Percentiles rank a stretch among this genome's conserved stretches.
phyloP scores from a whole-genome alignment of 2,888 invertebrate species.

The Chloroclystis v-ata region DNA sequence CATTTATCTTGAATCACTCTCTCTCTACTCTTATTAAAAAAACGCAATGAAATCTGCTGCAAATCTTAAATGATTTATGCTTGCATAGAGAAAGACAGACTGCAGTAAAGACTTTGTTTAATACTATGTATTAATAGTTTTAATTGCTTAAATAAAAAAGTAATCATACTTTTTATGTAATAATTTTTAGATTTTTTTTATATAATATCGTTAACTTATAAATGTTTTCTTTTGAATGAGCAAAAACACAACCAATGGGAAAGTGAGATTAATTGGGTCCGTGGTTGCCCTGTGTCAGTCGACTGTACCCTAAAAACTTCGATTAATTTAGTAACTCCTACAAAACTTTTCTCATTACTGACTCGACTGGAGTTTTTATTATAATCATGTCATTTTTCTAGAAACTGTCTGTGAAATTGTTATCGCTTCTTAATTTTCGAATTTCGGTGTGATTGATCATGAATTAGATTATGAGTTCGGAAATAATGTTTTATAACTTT shows the following conservation, averaged over 20 bases:
- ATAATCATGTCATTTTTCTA: conserved; percentile 40
- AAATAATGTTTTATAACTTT: background rate
- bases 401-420: conserved; percentile 15
- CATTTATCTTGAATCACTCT: no score
- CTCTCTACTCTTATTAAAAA: no score
- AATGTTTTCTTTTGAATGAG: no score
- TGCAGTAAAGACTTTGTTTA: no score
- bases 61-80: no score
- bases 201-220: no score
- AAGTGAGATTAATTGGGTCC: conserved; percentile 31
- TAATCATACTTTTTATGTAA: no score
- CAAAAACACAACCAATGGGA: conserved; percentile 14
- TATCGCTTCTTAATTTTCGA: conserved; percentile 14
- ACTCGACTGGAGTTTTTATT: conserved; percentile 31
- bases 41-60: no score
- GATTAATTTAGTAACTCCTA: conserved; percentile 44
- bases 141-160: no score
- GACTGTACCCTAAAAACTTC: conserved; percentile 40
- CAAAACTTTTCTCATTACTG: conserved; percentile 51
- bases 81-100: no score
- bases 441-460: conserved; percentile 6
- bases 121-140: no score
- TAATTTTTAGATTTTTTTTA: no score
- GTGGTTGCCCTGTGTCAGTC: conserved; percentile 30
- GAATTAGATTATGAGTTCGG: background rate